Percentiles rank a stretch among this genome's conserved stretches.
Conservation (phyloP, 2,888 invertebrate species). For the Formica aserva region DNA sequence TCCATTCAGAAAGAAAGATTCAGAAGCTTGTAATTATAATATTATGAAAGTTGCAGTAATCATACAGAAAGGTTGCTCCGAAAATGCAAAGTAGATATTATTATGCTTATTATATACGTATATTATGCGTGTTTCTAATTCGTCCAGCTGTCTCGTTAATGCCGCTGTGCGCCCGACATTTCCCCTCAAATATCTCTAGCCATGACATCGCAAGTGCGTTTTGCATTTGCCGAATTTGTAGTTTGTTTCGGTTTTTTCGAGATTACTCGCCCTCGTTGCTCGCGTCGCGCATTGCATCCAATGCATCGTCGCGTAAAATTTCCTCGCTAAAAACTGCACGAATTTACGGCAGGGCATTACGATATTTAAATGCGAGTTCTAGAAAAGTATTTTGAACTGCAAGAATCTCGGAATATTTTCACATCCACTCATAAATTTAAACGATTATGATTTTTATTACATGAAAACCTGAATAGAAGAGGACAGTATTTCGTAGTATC, state of each 20-base stretch:
- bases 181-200: neutral
- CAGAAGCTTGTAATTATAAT: conserved; percentile 25
- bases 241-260: conserved; percentile 23
- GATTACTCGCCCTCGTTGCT: conserved; percentile 29
- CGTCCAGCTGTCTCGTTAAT: neutral
- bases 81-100: conserved; percentile 25
- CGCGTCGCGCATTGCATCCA: neutral
- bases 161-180: neutral
- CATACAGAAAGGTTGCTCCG: neutral
- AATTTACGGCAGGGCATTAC: conserved; percentile 27
- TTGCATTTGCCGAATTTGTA: conserved; percentile 17
- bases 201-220: neutral
- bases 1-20: neutral
- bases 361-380: conserved; percentile 43
- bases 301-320: neutral
- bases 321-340: conserved; percentile 27
- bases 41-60: conserved; percentile 12
- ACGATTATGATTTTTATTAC: conserved; percentile 43
- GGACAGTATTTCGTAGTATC: conserved; percentile 10
- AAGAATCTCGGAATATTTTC: conserved; percentile 18
- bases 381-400: conserved; percentile 12
- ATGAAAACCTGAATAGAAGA: neutral
- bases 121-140: conserved; percentile 1
- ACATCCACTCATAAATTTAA: conserved; percentile 27
- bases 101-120: conserved; percentile 15